Conservation (phyloP, 64 coral and sea anemone species). For the Montipora sp. region DNA sequence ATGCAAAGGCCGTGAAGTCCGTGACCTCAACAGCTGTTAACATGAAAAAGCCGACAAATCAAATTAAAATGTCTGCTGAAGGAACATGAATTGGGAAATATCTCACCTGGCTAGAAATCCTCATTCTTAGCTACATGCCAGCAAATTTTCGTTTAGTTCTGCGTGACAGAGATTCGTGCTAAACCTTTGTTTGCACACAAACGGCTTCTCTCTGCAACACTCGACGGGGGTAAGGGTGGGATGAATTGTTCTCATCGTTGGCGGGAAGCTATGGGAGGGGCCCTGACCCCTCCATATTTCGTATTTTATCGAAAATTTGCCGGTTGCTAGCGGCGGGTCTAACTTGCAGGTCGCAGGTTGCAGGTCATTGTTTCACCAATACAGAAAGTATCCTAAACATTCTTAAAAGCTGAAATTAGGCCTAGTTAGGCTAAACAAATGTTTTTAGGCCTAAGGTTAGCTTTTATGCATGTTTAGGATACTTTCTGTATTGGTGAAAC, state of each 20-base stretch:
- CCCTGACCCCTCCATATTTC: too few relatives aligned
- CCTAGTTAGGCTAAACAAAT: too few relatives aligned
- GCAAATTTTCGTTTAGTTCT: slow-evolving; percentile 8
- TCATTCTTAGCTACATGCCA: slow-evolving; percentile 80
- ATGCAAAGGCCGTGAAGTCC: slow-evolving; percentile 79
- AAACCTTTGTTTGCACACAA: neutral
- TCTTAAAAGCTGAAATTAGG: too few relatives aligned
- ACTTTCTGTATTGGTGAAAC: too few relatives aligned
- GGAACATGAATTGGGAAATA: neutral
- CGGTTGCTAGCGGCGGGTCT: too few relatives aligned
- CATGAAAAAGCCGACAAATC: slow-evolving; percentile 35
- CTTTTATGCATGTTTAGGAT: too few relatives aligned
- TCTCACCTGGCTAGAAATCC: slow-evolving; percentile 88
- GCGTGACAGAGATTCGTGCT: neutral
- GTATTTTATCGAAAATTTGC: too few relatives aligned
- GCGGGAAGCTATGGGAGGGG: neutral
- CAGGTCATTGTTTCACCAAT: too few relatives aligned
- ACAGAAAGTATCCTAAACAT: too few relatives aligned
- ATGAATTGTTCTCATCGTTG: neutral
- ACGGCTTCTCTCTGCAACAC: too few relatives aligned
- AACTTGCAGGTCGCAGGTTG: too few relatives aligned
- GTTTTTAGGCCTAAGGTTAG: too few relatives aligned
- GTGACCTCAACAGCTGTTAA: slow-evolving; percentile 79
- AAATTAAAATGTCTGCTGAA: slow-evolving; percentile 14
- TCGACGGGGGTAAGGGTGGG: neutral